Evolutionary conservation across 2,113 vertebrate genomes (phyloP), one percentile per base, ranked within the genome.

Genomic region (Pavo muticus): DNA sequence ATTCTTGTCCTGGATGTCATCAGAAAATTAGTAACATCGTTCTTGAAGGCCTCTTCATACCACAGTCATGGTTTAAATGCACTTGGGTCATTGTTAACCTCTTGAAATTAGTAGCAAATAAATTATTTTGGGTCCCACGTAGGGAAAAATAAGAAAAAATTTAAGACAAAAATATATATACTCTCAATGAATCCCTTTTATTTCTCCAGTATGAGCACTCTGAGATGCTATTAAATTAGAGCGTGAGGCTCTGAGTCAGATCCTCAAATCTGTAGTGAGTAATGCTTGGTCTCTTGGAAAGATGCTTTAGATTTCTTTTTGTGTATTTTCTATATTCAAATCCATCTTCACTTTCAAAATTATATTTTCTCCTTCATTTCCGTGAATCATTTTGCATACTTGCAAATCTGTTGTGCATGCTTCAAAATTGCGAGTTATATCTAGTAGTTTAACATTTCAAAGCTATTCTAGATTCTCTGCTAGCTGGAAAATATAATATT

Each of bases 101-200:
- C 75, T 64, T 86, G 60, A 83, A 83, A 94, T 93, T n/a, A 68
- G 54, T 42, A 84, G 10, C 27, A 86, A 86, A 90, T 44, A 29
- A 80, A 73, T 94, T 90, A 8, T n/a, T 93, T 84, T 70, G 2
- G 1, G 32, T 82, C 74, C 35, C 27, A 25, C 37, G 52, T 5
- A 3, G 3, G 0, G 0, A 45, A 21, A 8, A 3, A 10, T 0
- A 0, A 45, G 17, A 6, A 3, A 15, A 7, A 11, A 18, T 8
- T 25, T 21, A 29, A 17, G 59, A 29, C 45, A 74, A 19, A 83
- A 56, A 83, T 85, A 68, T 67, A 29, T 83, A 25, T 82, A 50
- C 83, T 87, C 42, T 60, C 50, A n/a, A 4, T 64, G 45, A 85
- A 91, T 32, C 10, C 20, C 25, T 83, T 89, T 68, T 52, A 77